phyloP scores from a whole-genome alignment of 92 coral and sea anemone genomes.

The Palythoa caribaeorum region DNA sequence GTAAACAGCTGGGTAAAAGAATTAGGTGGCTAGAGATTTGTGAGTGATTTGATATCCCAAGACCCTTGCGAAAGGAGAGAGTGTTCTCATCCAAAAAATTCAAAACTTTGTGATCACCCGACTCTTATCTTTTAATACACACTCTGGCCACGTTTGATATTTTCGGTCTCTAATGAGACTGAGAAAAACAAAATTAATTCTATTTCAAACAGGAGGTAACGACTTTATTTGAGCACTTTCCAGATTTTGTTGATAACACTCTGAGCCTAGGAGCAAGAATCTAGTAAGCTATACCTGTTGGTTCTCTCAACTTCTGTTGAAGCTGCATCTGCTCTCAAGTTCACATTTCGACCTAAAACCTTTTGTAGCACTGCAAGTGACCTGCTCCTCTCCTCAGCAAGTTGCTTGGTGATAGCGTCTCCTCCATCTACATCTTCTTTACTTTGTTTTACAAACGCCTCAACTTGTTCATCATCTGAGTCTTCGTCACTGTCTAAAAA shows the following conservation, averaged over 20 bases:
- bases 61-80: too few species aligned
- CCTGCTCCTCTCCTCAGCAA: slow-evolving; percentile 76
- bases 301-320: not conserved
- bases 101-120: too few species aligned
- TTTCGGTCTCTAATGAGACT: too few species aligned
- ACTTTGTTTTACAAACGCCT: not conserved
- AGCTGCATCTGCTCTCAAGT: not conserved
- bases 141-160: too few species aligned
- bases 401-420: slow-evolving; percentile 67
- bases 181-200: not conserved
- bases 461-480: slow-evolving; percentile 48
- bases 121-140: too few species aligned
- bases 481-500: slow-evolving; percentile 90
- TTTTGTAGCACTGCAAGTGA: slow-evolving; percentile 85
- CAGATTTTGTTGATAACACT: not conserved
- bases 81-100: too few species aligned
- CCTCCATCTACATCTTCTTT: slow-evolving; percentile 39
- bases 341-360: slow-evolving; percentile 72
- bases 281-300: not conserved
- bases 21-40: too few species aligned
- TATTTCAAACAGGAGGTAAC: too few species aligned
- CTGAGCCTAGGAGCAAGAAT: not conserved
- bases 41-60: too few species aligned
- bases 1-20: too few species aligned
- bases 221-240: too few species aligned